Conservation (phyloP, 2,888 invertebrate species). For the Drosophila recens region DNA sequence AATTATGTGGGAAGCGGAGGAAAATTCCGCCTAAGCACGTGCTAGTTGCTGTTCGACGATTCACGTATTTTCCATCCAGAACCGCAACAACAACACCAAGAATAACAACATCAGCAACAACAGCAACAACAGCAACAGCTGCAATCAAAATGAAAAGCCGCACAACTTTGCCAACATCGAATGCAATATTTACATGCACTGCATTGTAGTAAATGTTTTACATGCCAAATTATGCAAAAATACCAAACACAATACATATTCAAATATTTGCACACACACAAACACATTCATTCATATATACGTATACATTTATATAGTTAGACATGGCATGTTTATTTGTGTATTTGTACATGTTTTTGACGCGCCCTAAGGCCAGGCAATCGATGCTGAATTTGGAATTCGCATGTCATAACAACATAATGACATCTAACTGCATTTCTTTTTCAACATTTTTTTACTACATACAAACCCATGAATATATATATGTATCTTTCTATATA, state of each 20-base stretch:
- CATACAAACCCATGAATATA: not conserved
- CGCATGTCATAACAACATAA: conserved; percentile 78
- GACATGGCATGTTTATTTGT: conserved; percentile 21
- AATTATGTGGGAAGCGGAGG: conserved; percentile 57
- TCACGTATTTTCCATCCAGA: conserved; percentile 15
- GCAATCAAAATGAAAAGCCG: conserved; percentile 78
- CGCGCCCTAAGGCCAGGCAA: conserved; percentile 47
- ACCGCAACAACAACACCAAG: not conserved
- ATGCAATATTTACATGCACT: conserved; percentile 75
- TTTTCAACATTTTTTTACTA: not conserved
- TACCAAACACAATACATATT: conserved; percentile 74
- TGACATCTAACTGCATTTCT: conserved; percentile 55
- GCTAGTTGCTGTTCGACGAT: conserved; percentile 24
- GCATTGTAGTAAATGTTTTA: conserved; percentile 78
- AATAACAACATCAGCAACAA: conserved; percentile 24
- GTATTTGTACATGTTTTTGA: conserved; percentile 22
- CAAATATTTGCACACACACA: conserved; percentile 61
- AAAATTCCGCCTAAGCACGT: conserved; percentile 53
- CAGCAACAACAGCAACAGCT: conserved; percentile 52
- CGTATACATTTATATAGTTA: conserved; percentile 4
- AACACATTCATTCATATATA: not conserved
- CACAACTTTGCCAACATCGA: conserved; percentile 65
- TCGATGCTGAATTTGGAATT: conserved; percentile 70
- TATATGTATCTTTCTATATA: not conserved
- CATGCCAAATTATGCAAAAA: conserved; percentile 81